Conservation (phyloP, 2,888 invertebrate genomes). For the Xanthostigma xanthostigma region DNA sequence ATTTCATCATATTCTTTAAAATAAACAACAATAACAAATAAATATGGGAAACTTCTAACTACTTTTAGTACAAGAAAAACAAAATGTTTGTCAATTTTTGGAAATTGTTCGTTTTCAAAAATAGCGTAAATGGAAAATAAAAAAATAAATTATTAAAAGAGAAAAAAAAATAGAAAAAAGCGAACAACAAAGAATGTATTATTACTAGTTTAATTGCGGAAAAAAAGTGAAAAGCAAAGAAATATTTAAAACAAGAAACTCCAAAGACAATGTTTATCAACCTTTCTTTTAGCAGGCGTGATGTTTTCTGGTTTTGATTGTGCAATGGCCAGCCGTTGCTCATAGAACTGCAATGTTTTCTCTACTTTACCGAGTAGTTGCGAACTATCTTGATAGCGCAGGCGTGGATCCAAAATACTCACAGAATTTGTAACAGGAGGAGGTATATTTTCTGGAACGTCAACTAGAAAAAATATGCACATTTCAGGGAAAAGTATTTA, state of each 20-base stretch:
- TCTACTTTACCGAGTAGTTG: constrained; percentile 29
- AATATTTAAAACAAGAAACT: neutral
- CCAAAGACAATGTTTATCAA: constrained; percentile 10
- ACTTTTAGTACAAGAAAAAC: too few species aligned
- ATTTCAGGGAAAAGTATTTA: too few species aligned
- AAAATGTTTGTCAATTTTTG: too few species aligned
- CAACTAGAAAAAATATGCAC: too few species aligned
- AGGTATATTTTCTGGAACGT: constrained; percentile 3
- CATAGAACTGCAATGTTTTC: constrained; percentile 26
- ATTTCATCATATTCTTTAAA: too few species aligned
- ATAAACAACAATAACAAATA: too few species aligned
- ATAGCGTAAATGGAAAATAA: too few species aligned
- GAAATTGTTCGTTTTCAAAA: too few species aligned
- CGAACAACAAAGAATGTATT: neutral
- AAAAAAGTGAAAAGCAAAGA: neutral
- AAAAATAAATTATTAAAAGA: too few species aligned
- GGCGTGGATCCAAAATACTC: constrained; percentile 11
- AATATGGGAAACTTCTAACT: too few species aligned
- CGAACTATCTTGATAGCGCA: constrained; percentile 22
- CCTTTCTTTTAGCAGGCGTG: constrained; percentile 28
- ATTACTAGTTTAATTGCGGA: neutral
- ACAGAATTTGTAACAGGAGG: neutral
- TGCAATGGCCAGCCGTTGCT: constrained; percentile 20
- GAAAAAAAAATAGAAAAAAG: too few species aligned
- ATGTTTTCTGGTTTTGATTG: constrained; percentile 22